phyloP scores from a whole-genome alignment of 2,888 invertebrate genomes.

The Syrista parreyssii region DNA sequence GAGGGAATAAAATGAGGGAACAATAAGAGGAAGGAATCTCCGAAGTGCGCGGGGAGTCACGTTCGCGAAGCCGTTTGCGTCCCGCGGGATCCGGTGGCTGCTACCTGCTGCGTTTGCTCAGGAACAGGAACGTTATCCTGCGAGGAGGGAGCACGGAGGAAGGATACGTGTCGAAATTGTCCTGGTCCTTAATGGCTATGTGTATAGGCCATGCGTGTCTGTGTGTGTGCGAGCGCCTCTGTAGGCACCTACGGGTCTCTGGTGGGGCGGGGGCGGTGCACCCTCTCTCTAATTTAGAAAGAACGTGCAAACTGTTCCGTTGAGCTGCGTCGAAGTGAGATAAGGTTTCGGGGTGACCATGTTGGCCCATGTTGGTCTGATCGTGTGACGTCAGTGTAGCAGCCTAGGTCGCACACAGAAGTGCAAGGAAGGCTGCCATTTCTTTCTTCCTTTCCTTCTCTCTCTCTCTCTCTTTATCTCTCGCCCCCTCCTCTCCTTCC shows the following conservation, averaged over 20 bases:
- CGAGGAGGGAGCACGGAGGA: conserved; percentile 13
- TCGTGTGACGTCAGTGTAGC: conserved; percentile 23
- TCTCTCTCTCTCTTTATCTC: conserved; percentile 30
- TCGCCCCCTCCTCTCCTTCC: conserved; percentile 24
- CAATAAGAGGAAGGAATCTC: conserved; percentile 31
- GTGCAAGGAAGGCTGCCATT: conserved; percentile 16
- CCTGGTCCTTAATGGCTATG: conserved; percentile 6
- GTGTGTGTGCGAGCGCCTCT: conserved; percentile 27
- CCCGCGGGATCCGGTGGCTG: conserved; percentile 8
- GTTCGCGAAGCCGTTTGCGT: conserved; percentile 35
- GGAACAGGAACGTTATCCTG: conserved; percentile 16
- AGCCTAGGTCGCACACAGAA: background rate
- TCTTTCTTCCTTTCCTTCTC: conserved; percentile 28
- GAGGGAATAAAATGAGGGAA: conserved; percentile 14
- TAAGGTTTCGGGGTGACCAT: conserved; percentile 38
- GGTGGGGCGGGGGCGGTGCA: background rate
- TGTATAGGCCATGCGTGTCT: conserved; percentile 10
- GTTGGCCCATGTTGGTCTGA: conserved; percentile 40
- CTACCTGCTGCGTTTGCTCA: conserved; percentile 27
- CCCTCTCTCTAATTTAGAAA: conserved; percentile 8
- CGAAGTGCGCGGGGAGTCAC: conserved; percentile 42
- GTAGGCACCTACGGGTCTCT: conserved; percentile 17
- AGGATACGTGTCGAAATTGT: background rate
- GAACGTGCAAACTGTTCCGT: background rate
- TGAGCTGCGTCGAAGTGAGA: background rate